These are phyloP conservation scores for Rhea pennata DNA, from an alignment of 2,113 vertebrate genomes.

Conservation along the genomic window DNA sequence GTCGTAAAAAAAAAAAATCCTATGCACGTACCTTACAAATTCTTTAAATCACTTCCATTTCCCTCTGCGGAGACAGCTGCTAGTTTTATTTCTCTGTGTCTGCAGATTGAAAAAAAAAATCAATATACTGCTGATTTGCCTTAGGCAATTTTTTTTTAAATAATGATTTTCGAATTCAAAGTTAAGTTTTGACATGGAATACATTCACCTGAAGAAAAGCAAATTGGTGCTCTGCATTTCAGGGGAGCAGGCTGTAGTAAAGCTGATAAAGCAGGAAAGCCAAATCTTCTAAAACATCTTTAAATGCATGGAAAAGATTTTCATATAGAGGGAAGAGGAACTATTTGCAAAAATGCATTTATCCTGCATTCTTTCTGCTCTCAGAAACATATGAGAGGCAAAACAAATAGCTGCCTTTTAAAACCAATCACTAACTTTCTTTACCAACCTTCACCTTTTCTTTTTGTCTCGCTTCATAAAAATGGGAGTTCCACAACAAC, in stretches of 20 bases:
- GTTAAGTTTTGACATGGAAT: neutral
- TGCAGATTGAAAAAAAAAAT: neutral
- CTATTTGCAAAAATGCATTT: neutral
- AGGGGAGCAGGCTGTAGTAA: slow-evolving; percentile 10
- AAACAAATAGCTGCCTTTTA: neutral
- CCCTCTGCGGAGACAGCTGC: neutral
- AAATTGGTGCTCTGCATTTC: neutral
- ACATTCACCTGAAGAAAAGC: slow-evolving; percentile 1
- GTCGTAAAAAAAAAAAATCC: neutral
- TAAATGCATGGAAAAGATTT: neutral
- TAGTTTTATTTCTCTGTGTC: neutral
- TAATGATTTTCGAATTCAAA: neutral
- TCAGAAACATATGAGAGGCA: neutral
- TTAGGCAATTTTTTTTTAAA: neutral
- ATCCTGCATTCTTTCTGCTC: neutral
- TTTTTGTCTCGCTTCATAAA: neutral
- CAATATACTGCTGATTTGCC: neutral
- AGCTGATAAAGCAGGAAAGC: neutral
- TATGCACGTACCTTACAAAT: neutral
- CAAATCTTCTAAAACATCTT: neutral
- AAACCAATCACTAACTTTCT: neutral
- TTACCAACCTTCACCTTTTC: neutral
- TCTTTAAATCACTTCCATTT: slow-evolving; percentile 6
- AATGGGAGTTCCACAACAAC: neutral
- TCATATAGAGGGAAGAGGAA: neutral